These are phyloP conservation scores for Theristicus caerulescens DNA, from an alignment of 2,113 vertebrate genomes.

Conservation along the genomic window DNA sequence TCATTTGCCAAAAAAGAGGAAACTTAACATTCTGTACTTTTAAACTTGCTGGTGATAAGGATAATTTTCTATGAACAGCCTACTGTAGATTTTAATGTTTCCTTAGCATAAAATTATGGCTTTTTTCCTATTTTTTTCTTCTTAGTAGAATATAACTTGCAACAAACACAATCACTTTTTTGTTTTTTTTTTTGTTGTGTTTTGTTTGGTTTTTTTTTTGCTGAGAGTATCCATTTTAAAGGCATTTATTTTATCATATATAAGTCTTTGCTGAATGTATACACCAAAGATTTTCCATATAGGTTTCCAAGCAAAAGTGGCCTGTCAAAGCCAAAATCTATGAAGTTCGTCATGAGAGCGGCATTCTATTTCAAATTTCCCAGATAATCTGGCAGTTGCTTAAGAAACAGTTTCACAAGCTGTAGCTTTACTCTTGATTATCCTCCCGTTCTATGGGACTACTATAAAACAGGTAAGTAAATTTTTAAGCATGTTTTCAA, in stretches of 20 bases:
- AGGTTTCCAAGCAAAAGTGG: neutral
- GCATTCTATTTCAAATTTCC: neutral
- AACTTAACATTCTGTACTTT: neutral
- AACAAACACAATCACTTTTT: neutral
- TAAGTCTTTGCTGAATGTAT: neutral
- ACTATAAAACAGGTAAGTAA: neutral
- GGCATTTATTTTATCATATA: neutral
- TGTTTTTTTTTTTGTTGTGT: neutral
- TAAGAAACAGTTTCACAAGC: neutral
- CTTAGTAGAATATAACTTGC: neutral
- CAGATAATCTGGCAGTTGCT: neutral
- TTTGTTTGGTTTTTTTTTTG: neutral
- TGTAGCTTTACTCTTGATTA: neutral
- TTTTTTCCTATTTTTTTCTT: neutral
- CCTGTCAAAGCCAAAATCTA: neutral
- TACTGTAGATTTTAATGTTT: neutral
- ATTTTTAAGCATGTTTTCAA: neutral
- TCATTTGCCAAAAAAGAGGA: neutral
- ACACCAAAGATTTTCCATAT: neutral
- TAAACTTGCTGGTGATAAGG: fast-evolving
- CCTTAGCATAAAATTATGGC: neutral
- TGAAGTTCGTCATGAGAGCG: neutral
- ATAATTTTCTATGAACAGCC: neutral
- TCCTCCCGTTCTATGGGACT: neutral
- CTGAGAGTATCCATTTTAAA: neutral